phyloP scores from a whole-genome alignment of 2,888 invertebrate species.

The Ditula angustiorana region DNA sequence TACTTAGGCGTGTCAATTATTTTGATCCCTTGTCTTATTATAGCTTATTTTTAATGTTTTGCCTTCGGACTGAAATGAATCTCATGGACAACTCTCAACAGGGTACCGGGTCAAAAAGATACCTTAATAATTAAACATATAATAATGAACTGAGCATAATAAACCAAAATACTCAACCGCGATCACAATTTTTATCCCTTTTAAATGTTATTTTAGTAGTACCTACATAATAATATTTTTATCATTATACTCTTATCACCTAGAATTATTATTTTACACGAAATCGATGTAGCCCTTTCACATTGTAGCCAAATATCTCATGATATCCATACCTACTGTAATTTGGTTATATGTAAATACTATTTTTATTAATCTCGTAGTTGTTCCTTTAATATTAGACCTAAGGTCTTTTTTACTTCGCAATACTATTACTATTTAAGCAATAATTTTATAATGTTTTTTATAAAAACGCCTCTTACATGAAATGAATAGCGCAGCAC shows the following conservation, averaged over 20 bases:
- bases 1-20: conserved; percentile 58
- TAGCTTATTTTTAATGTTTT: conserved; percentile 52
- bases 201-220: conserved; percentile 64
- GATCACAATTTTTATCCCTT: conserved; percentile 71
- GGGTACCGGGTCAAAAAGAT: conserved; percentile 75
- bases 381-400: conserved; percentile 77
- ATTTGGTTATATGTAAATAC: conserved; percentile 79
- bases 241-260: conserved; percentile 59
- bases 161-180: conserved; percentile 75
- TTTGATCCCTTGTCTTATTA: conserved; percentile 50
- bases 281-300: conserved; percentile 75
- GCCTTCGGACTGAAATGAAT: conserved; percentile 63
- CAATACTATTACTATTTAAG: conserved; percentile 80
- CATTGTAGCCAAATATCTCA: conserved; percentile 83
- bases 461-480: conserved; percentile 46
- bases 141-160: conserved; percentile 68
- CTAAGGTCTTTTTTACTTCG: conserved; percentile 81
- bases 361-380: conserved; percentile 78
- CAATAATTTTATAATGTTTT: conserved; percentile 78
- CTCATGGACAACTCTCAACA: conserved; percentile 73
- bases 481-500: conserved; percentile 48
- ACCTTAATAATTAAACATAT: conserved; percentile 56
- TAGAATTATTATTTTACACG: conserved; percentile 66
- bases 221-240: conserved; percentile 50
- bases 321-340: conserved; percentile 69